phyloP scores from a whole-genome alignment of 2,888 invertebrate genomes.

The Cecidostiba fungosa region DNA sequence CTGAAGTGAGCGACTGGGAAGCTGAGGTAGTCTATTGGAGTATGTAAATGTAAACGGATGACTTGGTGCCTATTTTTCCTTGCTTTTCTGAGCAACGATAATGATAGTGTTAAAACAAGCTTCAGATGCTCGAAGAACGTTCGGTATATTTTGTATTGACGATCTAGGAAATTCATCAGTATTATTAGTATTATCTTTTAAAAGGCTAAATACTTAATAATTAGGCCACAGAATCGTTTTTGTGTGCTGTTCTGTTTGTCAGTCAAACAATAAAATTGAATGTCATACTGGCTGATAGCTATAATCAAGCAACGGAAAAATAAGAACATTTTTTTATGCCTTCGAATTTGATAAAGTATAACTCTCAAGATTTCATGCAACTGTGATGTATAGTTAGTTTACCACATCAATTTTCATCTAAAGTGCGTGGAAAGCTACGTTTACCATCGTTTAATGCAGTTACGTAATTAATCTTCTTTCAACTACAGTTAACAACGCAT shows the following conservation, averaged over 20 bases:
- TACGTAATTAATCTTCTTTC: constrained; percentile 35
- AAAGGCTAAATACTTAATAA: background rate
- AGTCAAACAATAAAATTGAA: constrained; percentile 15
- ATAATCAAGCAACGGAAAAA: background rate
- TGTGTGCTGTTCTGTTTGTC: constrained; percentile 28
- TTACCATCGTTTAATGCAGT: constrained; percentile 16
- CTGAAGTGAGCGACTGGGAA: constrained; percentile 63
- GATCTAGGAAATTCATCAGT: background rate
- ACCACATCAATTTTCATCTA: background rate
- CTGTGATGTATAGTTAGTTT: background rate
- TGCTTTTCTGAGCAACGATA: background rate
- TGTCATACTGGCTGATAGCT: background rate
- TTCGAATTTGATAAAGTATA: constrained; percentile 12
- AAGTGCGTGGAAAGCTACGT: background rate
- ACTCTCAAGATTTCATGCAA: background rate
- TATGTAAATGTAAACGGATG: background rate
- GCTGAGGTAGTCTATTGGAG: background rate
- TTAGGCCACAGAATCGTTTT: background rate
- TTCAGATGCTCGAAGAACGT: background rate
- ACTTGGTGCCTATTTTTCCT: background rate
- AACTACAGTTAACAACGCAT: constrained; percentile 24
- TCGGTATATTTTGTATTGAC: background rate
- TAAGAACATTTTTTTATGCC: background rate
- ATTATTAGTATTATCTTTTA: background rate
- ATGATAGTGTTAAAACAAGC: background rate